Percentiles rank a stretch among this genome's conserved stretches.
These are phyloP conservation scores for Borostomias antarcticus DNA, from an alignment of 2,797 vertebrate species.

Conservation along the genomic window DNA sequence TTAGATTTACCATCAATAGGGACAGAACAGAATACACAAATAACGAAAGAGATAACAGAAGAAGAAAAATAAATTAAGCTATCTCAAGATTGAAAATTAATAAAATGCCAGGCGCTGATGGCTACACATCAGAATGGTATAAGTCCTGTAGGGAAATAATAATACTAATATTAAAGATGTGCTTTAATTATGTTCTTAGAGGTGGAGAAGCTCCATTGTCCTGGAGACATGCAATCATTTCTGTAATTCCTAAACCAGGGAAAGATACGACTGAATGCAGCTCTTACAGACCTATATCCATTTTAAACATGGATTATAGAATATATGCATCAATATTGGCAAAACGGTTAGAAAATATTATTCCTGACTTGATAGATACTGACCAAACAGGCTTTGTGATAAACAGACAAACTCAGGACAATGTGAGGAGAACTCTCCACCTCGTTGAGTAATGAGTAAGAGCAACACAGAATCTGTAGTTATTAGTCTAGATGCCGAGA, in stretches of 20 bases:
- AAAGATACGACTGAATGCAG: constrained; percentile 10
- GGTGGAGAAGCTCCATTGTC: no score
- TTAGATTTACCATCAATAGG: no score
- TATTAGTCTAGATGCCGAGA: constrained; percentile 1
- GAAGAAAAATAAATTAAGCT: no score
- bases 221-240: constrained; percentile 4
- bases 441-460: constrained; percentile 4
- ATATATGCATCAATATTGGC: constrained; percentile 1
- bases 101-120: no score
- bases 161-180: no score
- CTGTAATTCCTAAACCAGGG: constrained; percentile 10
- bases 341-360: not conserved
- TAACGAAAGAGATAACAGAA: no score
- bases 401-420: constrained; percentile 13
- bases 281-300: constrained; percentile 13
- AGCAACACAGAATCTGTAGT: not conserved
- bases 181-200: no score
- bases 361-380: constrained; percentile 8
- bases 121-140: no score
- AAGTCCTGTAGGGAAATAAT: no score
- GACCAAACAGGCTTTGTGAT: constrained; percentile 10
- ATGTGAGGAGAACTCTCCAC: constrained; percentile 9
- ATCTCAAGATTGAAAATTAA: no score
- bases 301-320: constrained; percentile 10
- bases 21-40: no score